Conservation (phyloP, 2,888 invertebrate genomes). For the Drosophila pseudotakahashii region DNA sequence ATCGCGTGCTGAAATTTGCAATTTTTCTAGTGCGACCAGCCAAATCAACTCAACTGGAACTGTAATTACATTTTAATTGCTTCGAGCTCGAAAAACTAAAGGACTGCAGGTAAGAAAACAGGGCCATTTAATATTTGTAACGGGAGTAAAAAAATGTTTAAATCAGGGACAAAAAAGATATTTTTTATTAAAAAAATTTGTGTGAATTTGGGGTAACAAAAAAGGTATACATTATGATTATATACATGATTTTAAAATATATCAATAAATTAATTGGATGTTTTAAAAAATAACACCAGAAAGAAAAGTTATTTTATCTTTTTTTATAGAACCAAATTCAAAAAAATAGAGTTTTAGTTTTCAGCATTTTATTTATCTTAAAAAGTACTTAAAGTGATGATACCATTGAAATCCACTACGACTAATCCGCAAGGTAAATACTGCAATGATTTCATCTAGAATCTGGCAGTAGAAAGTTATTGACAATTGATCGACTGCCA, state of each 20-base stretch:
- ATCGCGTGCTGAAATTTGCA: slow-evolving; percentile 53
- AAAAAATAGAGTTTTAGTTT: no score
- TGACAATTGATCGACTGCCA: slow-evolving; percentile 41
- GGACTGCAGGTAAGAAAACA: slow-evolving; percentile 28
- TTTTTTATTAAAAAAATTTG: no score
- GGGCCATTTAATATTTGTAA: not conserved
- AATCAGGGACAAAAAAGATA: no score
- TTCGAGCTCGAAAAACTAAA: slow-evolving; percentile 11
- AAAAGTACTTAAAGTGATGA: not conserved
- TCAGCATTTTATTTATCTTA: not conserved
- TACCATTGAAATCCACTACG: not conserved
- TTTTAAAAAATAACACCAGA: no score
- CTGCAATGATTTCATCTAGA: slow-evolving; percentile 7
- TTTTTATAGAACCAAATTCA: no score
- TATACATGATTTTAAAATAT: no score
- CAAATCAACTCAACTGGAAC: slow-evolving; percentile 25
- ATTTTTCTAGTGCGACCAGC: slow-evolving; percentile 38
- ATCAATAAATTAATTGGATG: no score
- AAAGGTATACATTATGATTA: no score
- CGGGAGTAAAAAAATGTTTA: not conserved
- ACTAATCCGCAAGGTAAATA: slow-evolving; percentile 2
- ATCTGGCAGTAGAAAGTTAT: slow-evolving; percentile 40
- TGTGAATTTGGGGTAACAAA: no score
- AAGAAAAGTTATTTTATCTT: no score
- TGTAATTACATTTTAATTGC: slow-evolving; percentile 32